Base-by-base conservation (phyloP, 2,113 vertebrate genomes). In the Galemys pyrenaicus region DNA sequence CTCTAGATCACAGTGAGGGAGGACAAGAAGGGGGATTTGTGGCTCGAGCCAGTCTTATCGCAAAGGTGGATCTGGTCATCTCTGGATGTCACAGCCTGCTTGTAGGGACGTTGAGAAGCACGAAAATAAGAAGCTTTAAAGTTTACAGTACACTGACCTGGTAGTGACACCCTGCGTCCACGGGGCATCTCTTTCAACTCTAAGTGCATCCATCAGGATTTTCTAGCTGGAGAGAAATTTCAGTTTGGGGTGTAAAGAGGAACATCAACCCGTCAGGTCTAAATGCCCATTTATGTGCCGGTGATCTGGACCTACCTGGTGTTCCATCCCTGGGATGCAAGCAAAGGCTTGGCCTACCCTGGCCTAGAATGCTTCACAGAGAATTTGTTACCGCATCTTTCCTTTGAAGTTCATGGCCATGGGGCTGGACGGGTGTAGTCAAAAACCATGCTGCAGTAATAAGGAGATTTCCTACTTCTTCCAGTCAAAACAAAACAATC, bases 101-200 rank as follows among this genome's bases (percentile, higher is more conserved):
- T 17, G 41, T 24, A 54, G n/a, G n/a, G 32, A 28, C 46, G 30
- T 13, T 70, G 30, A 70, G 37, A 10, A 11, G 51, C 30, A 44
- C 64, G 54, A 73, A 82, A 49, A 73, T 49, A 62, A 7, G 77
- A 71, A 32, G 32, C 32, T 35, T 30, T 4, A 9, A 20, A 30
- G 49, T 51, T 26, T 26, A n/a, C 3, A 60, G 37, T 16, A n/a
- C 9, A 0, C 19, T 67, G 19, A 80, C 49, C 41, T 19, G 41
- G 16, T 32, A 6, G 32, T 41, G 19, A 5, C 15, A 4, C 39
- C 26, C 3, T 0, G 2, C 41, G 11, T 20, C 17, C 9, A 17
- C 10, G 13, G 70, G 39, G 58, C 11, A 16, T 6, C 35, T 56
- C 73, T 28, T 84, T 39, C 83, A 91, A 12, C 13, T 79, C 3